These are phyloP conservation scores for Babylonia areolata DNA, from an alignment of 1,140 invertebrate species.

Conservation along the genomic window DNA sequence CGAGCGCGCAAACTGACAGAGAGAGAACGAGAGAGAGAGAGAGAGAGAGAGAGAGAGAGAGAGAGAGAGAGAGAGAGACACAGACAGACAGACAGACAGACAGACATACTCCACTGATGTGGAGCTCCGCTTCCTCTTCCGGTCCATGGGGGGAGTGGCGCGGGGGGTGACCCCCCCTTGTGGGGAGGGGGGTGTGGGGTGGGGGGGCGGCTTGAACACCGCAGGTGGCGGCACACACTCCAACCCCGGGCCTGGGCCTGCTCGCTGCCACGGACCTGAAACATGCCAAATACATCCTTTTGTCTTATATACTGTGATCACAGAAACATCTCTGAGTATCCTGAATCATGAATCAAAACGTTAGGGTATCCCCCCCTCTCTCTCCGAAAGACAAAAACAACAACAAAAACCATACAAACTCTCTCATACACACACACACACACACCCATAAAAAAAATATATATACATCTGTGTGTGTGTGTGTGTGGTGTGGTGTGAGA, in stretches of 20 bases:
- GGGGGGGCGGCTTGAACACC: neutral
- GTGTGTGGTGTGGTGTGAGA: neutral
- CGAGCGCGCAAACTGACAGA: neutral
- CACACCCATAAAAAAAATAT: no score
- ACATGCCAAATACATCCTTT: neutral
- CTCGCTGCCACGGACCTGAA: neutral
- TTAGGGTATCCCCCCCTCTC: no score
- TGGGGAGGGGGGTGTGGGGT: neutral
- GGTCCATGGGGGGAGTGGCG: conserved; percentile 31
- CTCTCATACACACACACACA: no score
- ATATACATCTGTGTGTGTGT: no score
- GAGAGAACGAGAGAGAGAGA: neutral
- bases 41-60: neutral
- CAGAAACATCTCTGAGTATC: no score
- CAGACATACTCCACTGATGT: conserved; percentile 38
- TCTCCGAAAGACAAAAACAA: no score
- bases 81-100: neutral
- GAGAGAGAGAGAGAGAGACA: neutral
- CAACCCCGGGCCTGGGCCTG: neutral
- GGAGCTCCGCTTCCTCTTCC: conserved; percentile 43
- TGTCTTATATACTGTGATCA: no score
- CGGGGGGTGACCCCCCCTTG: neutral
- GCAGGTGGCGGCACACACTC: neutral
- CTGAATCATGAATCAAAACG: no score
- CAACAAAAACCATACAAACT: no score